Evolutionary conservation across 53 echinoderm and acorn worm genomes (phyloP).

Genomic region (Hippasteria phrygiana): DNA sequence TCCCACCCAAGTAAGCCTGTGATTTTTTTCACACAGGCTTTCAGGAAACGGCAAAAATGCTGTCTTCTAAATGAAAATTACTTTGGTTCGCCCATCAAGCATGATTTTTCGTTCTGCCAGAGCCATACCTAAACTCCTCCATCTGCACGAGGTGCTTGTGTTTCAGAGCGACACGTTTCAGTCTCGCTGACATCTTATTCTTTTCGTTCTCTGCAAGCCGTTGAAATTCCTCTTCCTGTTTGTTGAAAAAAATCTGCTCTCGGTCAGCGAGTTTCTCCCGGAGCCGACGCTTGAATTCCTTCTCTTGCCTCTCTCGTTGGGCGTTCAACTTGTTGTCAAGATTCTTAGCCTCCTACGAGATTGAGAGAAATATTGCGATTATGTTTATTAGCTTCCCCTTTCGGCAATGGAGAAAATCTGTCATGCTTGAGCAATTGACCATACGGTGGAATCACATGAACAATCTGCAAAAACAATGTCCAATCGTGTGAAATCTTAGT

Average conservation of each 20-base stretch:
- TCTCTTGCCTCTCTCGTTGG: constrained; percentile 84
- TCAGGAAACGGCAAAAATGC: too few relatives aligned
- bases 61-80: too few relatives aligned
- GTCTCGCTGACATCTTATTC: constrained; percentile 78
- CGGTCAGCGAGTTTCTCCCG: constrained; percentile 81
- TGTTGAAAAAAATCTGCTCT: constrained; percentile 71
- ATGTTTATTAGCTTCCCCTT: neutral
- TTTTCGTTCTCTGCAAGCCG: constrained; percentile 63
- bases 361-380: neutral
- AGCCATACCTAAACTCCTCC: constrained; percentile 89
- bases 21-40: too few relatives aligned
- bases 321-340: constrained; percentile 84
- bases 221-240: constrained; percentile 79
- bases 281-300: constrained; percentile 79
- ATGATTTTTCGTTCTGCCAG: too few relatives aligned
- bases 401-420: too few relatives aligned
- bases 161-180: constrained; percentile 86
- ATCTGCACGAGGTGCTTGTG: constrained; percentile 94
- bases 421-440: too few relatives aligned
- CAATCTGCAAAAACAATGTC: too few relatives aligned
- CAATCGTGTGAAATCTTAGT: too few relatives aligned
- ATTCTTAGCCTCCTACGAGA: constrained; percentile 70
- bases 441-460: too few relatives aligned
- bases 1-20: too few relatives aligned
- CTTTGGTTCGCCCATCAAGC: too few relatives aligned